Evolutionary conservation across 2,888 invertebrate species (phyloP).

Genomic region (Trissoscelio sp.): DNA sequence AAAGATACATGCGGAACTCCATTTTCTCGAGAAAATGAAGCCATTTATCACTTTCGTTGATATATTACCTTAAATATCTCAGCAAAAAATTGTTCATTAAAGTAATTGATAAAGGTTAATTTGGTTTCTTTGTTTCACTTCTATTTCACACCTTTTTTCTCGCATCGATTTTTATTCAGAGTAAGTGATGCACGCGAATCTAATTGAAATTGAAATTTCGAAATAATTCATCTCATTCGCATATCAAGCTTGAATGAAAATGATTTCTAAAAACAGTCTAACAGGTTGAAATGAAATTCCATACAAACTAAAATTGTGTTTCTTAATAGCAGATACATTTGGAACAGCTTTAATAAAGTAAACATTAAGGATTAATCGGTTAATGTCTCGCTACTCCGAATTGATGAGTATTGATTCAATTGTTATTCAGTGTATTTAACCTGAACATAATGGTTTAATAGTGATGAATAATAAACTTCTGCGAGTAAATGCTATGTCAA

Average conservation of each 20-base stretch:
- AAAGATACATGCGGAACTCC: background rate
- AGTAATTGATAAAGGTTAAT: slow-evolving; percentile 6
- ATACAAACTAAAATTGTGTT: too few relatives aligned
- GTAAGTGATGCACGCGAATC: background rate
- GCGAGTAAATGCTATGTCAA: slow-evolving; percentile 16
- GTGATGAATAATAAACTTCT: slow-evolving; percentile 26
- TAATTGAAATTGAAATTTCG: background rate
- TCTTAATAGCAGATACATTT: too few relatives aligned
- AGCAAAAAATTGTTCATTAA: background rate
- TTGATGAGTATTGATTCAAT: slow-evolving; percentile 10
- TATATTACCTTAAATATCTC: background rate
- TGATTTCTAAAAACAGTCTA: too few relatives aligned
- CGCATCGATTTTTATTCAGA: background rate
- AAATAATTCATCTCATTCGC: background rate
- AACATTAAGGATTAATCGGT: background rate
- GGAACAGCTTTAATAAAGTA: background rate
- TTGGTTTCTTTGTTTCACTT: background rate
- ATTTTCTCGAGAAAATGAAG: background rate
- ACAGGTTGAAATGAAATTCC: too few relatives aligned
- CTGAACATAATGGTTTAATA: slow-evolving; percentile 16
- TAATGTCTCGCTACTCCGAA: background rate
- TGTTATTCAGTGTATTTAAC: slow-evolving; percentile 14
- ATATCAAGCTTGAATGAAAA: too few relatives aligned
- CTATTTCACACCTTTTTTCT: background rate
- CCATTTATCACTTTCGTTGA: background rate